Percentiles rank a stretch among this genome's conserved stretches.
Evolutionary conservation across 2,888 invertebrate genomes (phyloP).

Genomic region (Tholera decimalis): DNA sequence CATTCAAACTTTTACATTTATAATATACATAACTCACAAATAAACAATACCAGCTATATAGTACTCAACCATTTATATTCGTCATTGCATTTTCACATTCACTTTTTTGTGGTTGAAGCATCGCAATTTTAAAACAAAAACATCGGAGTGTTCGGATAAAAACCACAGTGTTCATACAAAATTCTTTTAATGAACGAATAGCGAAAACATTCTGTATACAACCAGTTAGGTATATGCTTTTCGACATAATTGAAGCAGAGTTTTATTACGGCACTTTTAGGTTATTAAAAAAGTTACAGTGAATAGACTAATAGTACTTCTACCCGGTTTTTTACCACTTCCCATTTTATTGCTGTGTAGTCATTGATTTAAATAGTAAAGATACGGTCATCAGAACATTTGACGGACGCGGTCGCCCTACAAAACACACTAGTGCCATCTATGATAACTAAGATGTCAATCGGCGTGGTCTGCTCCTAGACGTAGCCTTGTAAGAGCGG

Average conservation of each 20-base stretch:
- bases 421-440: too few relatives aligned
- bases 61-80: constrained; percentile 9
- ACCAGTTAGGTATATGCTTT: constrained; percentile 1
- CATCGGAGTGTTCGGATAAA: constrained; percentile 25
- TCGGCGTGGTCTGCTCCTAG: too few relatives aligned
- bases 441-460: too few relatives aligned
- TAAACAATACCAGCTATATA: background rate
- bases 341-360: too few relatives aligned
- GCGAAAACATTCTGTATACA: constrained; percentile 3
- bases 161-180: constrained; percentile 23
- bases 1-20: too few relatives aligned
- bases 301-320: background rate
- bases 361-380: too few relatives aligned
- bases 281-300: background rate
- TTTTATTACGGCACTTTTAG: constrained; percentile 23
- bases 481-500: too few relatives aligned
- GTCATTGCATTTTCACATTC: constrained; percentile 20
- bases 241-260: constrained; percentile 22
- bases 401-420: too few relatives aligned
- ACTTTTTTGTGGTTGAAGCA: constrained; percentile 15
- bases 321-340: background rate
- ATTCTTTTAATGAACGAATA: constrained; percentile 36
- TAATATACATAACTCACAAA: too few relatives aligned
- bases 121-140: constrained; percentile 24
- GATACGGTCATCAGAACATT: too few relatives aligned